Evolutionary conservation across 1,140 invertebrate species (phyloP), one percentile per base, ranked within the genome.

Genomic region (Eurytemora carolleeae): DNA sequence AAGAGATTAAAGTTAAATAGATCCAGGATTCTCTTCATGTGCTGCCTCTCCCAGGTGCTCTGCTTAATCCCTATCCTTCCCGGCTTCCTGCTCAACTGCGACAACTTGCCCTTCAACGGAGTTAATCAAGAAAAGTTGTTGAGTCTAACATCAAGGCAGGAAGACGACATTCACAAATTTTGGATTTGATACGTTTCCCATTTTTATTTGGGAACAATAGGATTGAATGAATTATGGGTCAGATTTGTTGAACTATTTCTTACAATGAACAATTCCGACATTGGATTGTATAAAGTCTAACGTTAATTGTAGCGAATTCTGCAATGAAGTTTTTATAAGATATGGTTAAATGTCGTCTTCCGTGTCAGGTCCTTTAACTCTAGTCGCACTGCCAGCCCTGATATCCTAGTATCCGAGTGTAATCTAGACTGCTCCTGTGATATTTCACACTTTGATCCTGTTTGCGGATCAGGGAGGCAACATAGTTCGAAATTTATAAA

Each of bases 1-100:
- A 86, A 86, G 71, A 77, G 77, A 31, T 80, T 81, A 67, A 78
- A 80, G 25, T 70, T 87, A n/a, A 72, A 77, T 17, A 83, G 84
- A 63, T 76, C 77, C 0, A 82, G 81, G n/a, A 86, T 87, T 63
- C 78, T 87, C 31, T 82, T 81, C 68, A 75, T 86, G 64, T 86
- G 83, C 67, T 72, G 85, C 0, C 68, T 77, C 1, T 72, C 78
- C 31, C 80, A 82, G 0, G 67, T 77, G 7, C 64, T 80, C 1
- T 78, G 79, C 1, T n/a, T n/a, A n/a, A 75, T 81, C 0, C 64
- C 77, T 2, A 79, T 82, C 60, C 78, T 77, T 0, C 71, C 82
- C 24, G 77, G 78, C 59, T 85, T 87, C 67, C 72, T 84, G 20
- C 71, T 87, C 1, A 78, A 78, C n/a, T 89, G 86, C 67, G 79